These are phyloP conservation scores for Sycophila texana DNA, from an alignment of 2,888 invertebrate genomes.

Conservation along the genomic window DNA sequence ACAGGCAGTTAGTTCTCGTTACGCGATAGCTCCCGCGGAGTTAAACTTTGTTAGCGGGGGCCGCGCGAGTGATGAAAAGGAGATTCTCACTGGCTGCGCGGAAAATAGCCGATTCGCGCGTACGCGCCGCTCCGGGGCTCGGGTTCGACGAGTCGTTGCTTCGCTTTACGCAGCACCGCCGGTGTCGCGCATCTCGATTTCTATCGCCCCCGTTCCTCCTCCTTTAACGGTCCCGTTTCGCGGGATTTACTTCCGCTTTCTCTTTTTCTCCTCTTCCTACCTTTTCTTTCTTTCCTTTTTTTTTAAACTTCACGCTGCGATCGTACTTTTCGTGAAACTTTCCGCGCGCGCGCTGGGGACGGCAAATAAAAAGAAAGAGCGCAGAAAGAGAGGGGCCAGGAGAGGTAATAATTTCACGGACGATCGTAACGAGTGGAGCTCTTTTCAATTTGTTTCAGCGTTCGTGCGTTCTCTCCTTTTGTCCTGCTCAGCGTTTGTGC, in stretches of 20 bases:
- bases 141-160: slow-evolving; percentile 19
- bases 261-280: background rate
- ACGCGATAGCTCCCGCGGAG: slow-evolving; percentile 5
- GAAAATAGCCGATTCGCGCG: slow-evolving; percentile 31
- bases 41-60: slow-evolving; percentile 11
- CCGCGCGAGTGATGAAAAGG: background rate
- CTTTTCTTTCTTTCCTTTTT: background rate
- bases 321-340: background rate
- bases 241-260: background rate
- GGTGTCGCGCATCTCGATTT: background rate
- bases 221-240: slow-evolving; percentile 11
- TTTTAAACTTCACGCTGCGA: background rate
- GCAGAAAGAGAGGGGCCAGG: background rate
- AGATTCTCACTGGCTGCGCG: slow-evolving; percentile 1
- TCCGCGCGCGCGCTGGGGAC: background rate
- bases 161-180: slow-evolving; percentile 26
- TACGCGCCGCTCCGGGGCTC: slow-evolving; percentile 10
- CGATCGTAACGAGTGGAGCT: slow-evolving; percentile 41
- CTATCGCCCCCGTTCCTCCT: slow-evolving; percentile 2
- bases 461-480: slow-evolving; percentile 23
- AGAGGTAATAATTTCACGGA: slow-evolving; percentile 37
- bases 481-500: background rate
- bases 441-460: slow-evolving; percentile 32
- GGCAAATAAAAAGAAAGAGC: background rate
- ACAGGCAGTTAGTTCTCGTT: slow-evolving; percentile 27